phyloP scores from a whole-genome alignment of 2,113 vertebrate species.

The Ctenomys sociabilis region DNA sequence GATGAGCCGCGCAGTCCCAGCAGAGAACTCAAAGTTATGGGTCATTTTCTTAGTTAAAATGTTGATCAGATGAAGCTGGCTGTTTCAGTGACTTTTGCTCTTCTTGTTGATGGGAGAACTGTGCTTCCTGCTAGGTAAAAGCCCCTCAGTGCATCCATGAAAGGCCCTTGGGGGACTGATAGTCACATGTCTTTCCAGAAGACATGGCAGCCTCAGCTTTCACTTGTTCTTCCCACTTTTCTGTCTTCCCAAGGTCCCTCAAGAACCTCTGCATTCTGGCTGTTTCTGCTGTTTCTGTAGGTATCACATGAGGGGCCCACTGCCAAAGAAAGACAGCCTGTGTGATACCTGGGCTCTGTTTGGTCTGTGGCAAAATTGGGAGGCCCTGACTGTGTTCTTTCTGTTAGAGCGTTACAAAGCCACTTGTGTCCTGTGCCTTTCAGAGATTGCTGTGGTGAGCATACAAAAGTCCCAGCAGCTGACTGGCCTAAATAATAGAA shows the following conservation, averaged over 20 bases:
- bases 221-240: slow-evolving; percentile 18
- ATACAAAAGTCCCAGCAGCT: neutral
- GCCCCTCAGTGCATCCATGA: neutral
- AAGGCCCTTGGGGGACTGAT: neutral
- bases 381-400: neutral
- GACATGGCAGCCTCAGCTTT: neutral
- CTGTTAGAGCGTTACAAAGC: neutral
- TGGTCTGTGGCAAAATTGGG: neutral
- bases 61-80: slow-evolving; percentile 58
- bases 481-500: neutral
- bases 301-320: neutral
- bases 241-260: neutral
- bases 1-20: slow-evolving; percentile 52
- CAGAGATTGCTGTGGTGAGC: neutral
- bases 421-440: neutral
- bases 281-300: slow-evolving; percentile 4
- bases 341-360: neutral
- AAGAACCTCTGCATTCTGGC: neutral
- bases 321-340: neutral
- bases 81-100: slow-evolving; percentile 62
- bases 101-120: neutral
- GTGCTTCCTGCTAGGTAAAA: slow-evolving; percentile 34
- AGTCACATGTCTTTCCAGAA: slow-evolving; percentile 14
- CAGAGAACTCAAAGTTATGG: slow-evolving; percentile 62
- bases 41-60: slow-evolving; percentile 72